These are phyloP conservation scores for Triplophysa siluroides DNA, from an alignment of 2,113 vertebrate species.

Conservation along the genomic window DNA sequence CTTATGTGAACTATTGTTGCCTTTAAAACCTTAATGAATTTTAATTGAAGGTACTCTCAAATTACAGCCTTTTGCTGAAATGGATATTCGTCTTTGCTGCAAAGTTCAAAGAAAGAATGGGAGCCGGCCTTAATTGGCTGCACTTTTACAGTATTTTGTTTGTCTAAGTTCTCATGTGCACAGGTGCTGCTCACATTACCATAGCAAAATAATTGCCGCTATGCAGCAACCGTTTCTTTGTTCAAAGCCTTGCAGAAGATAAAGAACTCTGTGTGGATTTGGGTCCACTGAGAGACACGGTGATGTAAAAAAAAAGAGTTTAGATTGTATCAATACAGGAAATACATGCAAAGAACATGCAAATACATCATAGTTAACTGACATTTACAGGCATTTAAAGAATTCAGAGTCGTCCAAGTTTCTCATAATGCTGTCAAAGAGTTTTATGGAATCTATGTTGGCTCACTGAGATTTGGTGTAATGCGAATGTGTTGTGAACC, in stretches of 20 bases:
- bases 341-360: not conserved
- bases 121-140: conserved; percentile 60
- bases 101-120: conserved; percentile 63
- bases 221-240: conserved; percentile 28
- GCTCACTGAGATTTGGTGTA: conserved; percentile 13
- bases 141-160: conserved; percentile 64
- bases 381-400: not conserved
- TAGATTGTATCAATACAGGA: not conserved
- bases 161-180: conserved; percentile 59
- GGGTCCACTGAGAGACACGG: conserved; percentile 33
- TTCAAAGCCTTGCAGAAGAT: conserved; percentile 34
- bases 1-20: conserved; percentile 37
- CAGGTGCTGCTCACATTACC: conserved; percentile 61
- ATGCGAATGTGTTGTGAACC: conserved; percentile 13
- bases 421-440: not conserved
- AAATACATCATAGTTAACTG: not conserved
- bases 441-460: not conserved
- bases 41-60: conserved; percentile 56
- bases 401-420: not conserved
- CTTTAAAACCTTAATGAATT: conserved; percentile 59
- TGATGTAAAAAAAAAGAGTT: not conserved
- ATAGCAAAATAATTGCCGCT: conserved; percentile 45
- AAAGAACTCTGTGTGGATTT: conserved; percentile 33
- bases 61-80: conserved; percentile 58
- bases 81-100: conserved; percentile 53